Evolutionary conservation across 2,888 invertebrate species (phyloP).

Genomic region (Drosophila limbata): DNA sequence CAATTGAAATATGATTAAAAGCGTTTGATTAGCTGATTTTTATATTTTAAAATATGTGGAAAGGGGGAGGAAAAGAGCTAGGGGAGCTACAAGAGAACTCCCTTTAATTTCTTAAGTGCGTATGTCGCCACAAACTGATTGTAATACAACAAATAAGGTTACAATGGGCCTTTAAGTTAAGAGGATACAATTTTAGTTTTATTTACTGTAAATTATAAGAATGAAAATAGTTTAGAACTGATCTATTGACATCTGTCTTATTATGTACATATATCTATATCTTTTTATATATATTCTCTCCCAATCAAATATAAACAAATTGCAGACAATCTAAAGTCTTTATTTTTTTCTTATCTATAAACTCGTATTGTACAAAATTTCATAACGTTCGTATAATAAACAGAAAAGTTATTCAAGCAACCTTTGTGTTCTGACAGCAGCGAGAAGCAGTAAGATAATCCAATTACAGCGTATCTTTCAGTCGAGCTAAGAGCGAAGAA

Average conservation of each 20-base stretch:
- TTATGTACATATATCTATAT: background rate
- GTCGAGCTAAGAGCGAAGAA: background rate
- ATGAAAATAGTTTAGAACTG: background rate
- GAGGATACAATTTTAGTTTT: too few relatives aligned
- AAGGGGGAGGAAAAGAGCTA: background rate
- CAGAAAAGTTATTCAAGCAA: conserved; percentile 4
- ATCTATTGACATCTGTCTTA: background rate
- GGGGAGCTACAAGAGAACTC: background rate
- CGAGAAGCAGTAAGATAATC: background rate
- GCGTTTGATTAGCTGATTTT: conserved; percentile 39
- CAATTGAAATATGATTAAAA: conserved; percentile 48
- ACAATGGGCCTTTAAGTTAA: background rate
- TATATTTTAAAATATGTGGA: too few relatives aligned
- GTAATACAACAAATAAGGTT: background rate
- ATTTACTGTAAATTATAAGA: too few relatives aligned
- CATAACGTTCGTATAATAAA: conserved; percentile 8
- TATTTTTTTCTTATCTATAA: conserved; percentile 8
- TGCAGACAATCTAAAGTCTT: background rate
- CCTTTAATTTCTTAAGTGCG: background rate
- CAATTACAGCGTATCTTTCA: background rate
- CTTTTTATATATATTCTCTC: background rate
- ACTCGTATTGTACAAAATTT: conserved; percentile 5
- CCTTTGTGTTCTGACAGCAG: background rate
- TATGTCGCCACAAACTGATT: background rate
- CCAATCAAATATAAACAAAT: conserved; percentile 10